phyloP scores from a whole-genome alignment of 2,888 invertebrate species.

The Minunthozetes semirufus region DNA sequence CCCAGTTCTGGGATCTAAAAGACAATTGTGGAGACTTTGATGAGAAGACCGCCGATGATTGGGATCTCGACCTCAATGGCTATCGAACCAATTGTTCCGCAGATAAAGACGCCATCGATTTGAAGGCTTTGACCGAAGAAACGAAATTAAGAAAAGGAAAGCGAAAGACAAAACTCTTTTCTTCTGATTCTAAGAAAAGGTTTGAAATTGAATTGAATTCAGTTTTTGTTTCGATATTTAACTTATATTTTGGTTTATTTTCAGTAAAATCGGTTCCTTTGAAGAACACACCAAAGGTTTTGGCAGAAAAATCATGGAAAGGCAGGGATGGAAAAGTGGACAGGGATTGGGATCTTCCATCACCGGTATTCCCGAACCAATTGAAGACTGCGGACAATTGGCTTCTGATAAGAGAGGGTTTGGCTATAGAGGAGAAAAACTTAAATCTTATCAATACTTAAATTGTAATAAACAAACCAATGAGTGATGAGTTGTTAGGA shows the following conservation, averaged over 20 bases:
- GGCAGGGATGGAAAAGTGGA: constrained; percentile 54
- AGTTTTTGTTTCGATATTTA: neutral
- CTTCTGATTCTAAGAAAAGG: constrained; percentile 42
- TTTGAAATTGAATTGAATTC: constrained; percentile 28
- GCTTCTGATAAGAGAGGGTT: constrained; percentile 41
- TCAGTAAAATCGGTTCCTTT: constrained; percentile 48
- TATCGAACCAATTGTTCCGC: constrained; percentile 46
- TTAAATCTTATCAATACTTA: neutral
- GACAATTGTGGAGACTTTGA: constrained; percentile 52
- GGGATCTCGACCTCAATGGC: constrained; percentile 53
- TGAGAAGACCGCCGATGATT: constrained; percentile 55
- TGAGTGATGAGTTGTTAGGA: no score
- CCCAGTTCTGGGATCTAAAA: constrained; percentile 53
- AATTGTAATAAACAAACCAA: no score
- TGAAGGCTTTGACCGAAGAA: constrained; percentile 47
- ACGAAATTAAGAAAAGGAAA: constrained; percentile 44
- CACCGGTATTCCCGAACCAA: constrained; percentile 46
- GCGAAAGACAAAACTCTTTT: constrained; percentile 41
- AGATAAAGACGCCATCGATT: constrained; percentile 53
- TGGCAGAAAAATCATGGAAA: constrained; percentile 51
- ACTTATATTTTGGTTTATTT: neutral
- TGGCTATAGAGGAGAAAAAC: constrained; percentile 38
- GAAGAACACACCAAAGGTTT: constrained; percentile 44
- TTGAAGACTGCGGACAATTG: constrained; percentile 39
- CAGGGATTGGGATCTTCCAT: constrained; percentile 50